These are phyloP conservation scores for Heliconius eleuchia DNA, from an alignment of 1,140 invertebrate genomes.

Conservation along the genomic window DNA sequence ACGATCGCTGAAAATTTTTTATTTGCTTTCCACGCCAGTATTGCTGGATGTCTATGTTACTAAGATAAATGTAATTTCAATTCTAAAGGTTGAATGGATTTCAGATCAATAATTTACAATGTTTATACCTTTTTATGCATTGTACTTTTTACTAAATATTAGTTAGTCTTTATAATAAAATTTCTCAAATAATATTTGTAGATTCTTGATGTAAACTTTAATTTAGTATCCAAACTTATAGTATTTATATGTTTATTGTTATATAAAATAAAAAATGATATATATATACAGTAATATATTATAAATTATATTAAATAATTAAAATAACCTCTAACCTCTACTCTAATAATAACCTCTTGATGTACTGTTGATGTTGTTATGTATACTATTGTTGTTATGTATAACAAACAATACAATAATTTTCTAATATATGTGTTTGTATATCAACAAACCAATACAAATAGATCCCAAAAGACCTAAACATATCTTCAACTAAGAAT, in stretches of 20 bases:
- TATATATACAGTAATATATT: too few relatives aligned
- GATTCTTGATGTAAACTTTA: too few relatives aligned
- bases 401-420: background rate
- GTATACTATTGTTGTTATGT: too few relatives aligned
- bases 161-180: background rate
- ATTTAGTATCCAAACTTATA: too few relatives aligned
- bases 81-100: background rate
- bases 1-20: background rate
- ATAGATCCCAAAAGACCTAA: slow-evolving; percentile 5
- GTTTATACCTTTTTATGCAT: background rate
- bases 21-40: background rate
- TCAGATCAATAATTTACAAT: background rate
- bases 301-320: too few relatives aligned
- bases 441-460: background rate
- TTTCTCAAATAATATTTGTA: background rate
- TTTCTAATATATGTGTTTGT: background rate
- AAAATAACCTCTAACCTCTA: too few relatives aligned
- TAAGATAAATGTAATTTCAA: background rate
- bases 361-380: too few relatives aligned
- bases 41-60: background rate
- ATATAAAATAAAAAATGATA: too few relatives aligned
- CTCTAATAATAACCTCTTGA: too few relatives aligned
- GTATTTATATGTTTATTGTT: too few relatives aligned
- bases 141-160: background rate
- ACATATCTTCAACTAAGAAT: slow-evolving; percentile 3